These are phyloP conservation scores for Gila robusta DNA, from an alignment of 2,797 vertebrate species.

Conservation along the genomic window DNA sequence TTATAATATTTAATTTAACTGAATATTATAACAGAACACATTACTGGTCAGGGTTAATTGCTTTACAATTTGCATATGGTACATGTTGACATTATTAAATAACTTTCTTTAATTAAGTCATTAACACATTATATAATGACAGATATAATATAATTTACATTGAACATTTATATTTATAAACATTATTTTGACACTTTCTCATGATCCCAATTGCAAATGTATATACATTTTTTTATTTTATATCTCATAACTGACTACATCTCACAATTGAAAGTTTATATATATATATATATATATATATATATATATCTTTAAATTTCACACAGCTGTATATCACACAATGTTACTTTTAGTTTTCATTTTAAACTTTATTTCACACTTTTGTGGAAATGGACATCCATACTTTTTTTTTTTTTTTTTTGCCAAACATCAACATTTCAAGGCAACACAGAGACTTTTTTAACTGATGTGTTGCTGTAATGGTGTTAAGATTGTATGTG, in stretches of 20 bases:
- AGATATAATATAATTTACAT: not conserved
- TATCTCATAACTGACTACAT: not conserved
- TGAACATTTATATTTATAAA: no score
- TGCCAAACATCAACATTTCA: not conserved
- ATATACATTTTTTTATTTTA: not conserved
- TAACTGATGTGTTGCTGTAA: constrained; percentile 20
- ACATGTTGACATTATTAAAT: not conserved
- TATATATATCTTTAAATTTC: not conserved
- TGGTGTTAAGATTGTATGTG: constrained; percentile 6
- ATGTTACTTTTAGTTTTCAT: not conserved
- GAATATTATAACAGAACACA: not conserved
- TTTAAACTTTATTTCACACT: not conserved
- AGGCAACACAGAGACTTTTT: not conserved
- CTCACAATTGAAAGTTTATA: not conserved
- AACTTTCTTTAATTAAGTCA: not conserved
- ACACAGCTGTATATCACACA: not conserved
- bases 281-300: not conserved
- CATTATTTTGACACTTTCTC: not conserved
- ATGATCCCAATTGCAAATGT: not conserved
- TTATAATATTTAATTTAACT: not conserved
- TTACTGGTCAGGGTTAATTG: not conserved
- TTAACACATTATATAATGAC: not conserved
- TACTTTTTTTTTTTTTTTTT: not conserved
- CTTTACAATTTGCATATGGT: not conserved
- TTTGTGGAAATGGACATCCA: not conserved